A percentile compares a stretch with the other conserved stretches of the same genome.
Evolutionary conservation across 2,888 invertebrate genomes (phyloP).

Genomic region (Thymelicus sylvestris): DNA sequence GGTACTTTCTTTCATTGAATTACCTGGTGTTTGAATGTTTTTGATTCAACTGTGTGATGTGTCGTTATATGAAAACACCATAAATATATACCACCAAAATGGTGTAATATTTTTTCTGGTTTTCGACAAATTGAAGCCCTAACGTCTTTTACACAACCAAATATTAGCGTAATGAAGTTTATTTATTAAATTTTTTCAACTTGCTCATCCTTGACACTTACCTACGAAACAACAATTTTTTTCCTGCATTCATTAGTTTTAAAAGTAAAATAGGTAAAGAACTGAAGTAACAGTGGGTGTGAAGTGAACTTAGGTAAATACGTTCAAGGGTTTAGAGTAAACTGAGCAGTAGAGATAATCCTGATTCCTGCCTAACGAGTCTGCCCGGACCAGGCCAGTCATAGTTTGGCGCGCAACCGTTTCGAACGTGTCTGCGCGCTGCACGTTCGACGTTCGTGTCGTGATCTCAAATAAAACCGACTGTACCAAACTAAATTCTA

Average conservation of each 20-base stretch:
- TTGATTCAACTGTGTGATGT: not conserved
- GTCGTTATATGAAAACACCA: not conserved
- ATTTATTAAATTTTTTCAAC: constrained; percentile 8
- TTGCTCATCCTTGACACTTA: not conserved
- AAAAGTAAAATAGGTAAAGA: not conserved
- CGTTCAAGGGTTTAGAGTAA: constrained; percentile 31
- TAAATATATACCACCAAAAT: not conserved
- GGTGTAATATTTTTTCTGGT: not conserved
- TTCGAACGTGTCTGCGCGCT: constrained; percentile 48
- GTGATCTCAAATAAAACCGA: constrained; percentile 24
- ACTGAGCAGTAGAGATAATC: constrained; percentile 11
- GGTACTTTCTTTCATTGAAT: constrained; percentile 7
- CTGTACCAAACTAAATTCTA: constrained; percentile 7
- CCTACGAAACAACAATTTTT: not conserved
- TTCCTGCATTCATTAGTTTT: not conserved
- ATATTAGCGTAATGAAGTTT: constrained; percentile 7
- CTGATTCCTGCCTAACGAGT: constrained; percentile 19
- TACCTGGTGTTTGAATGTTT: constrained; percentile 13
- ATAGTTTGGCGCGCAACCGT: constrained; percentile 66
- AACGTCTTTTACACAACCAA: not conserved
- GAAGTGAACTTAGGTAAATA: constrained; percentile 24
- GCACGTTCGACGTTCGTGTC: constrained; percentile 12
- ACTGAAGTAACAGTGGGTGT: constrained; percentile 25
- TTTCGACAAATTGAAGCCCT: too few relatives aligned
- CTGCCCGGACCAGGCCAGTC: constrained; percentile 50